Evolutionary conservation across 2,888 invertebrate species (phyloP).

Genomic region (Electrophaes corylata): DNA sequence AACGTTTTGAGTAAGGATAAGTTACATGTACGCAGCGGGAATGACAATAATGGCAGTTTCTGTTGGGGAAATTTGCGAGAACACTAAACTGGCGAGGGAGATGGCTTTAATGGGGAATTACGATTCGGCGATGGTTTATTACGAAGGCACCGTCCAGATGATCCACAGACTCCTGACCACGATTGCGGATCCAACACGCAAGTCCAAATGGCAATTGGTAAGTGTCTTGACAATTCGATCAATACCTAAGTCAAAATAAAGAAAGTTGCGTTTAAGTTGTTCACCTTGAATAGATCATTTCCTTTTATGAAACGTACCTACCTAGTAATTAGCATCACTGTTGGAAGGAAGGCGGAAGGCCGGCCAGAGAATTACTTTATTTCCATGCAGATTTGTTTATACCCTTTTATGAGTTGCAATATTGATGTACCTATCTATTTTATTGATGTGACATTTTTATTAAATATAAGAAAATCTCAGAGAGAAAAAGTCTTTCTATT

Average conservation of each 20-base stretch:
- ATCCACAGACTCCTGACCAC: conserved; percentile 92
- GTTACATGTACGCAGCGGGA: conserved; percentile 83
- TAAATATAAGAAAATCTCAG: no score
- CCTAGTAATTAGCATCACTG: conserved; percentile 66
- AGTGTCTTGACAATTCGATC: conserved; percentile 50
- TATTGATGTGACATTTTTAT: no score
- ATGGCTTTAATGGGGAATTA: conserved; percentile 98
- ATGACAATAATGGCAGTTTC: conserved; percentile 94
- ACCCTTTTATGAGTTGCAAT: conserved; percentile 21
- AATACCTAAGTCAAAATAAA: conserved; percentile 31
- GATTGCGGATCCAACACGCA: conserved; percentile 91
- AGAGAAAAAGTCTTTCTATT: conserved; percentile 5
- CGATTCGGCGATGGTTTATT: conserved; percentile 96
- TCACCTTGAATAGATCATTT: conserved; percentile 74
- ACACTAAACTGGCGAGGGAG: conserved; percentile 97
- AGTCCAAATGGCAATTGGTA: conserved; percentile 96
- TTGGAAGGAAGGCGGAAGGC: conserved; percentile 71
- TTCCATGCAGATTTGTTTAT: conserved; percentile 42
- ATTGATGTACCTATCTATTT: no score
- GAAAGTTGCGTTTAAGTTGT: conserved; percentile 40
- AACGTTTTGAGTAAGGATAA: conserved; percentile 63
- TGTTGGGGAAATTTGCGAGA: conserved; percentile 96
- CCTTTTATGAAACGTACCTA: conserved; percentile 72
- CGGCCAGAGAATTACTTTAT: conserved; percentile 53
- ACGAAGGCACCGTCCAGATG: conserved; percentile 96